Conservation (phyloP, 1,140 invertebrate genomes). For the Whitmania pigra region DNA sequence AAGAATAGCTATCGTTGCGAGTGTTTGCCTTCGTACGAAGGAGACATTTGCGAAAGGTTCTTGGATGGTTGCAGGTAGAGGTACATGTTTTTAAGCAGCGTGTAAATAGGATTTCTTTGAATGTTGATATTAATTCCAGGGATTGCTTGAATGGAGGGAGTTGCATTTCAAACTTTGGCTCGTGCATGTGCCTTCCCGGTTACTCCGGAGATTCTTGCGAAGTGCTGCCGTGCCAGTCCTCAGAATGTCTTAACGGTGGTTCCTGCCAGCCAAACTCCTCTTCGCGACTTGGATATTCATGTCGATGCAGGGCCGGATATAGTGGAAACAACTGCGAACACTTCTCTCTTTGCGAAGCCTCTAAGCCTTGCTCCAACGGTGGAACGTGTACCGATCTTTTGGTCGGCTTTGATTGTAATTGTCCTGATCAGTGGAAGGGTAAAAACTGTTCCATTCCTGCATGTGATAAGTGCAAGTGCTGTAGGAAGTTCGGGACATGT, state of each 20-base stretch:
- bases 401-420: conserved; percentile 37
- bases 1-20: conserved; percentile 47
- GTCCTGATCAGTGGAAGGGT: conserved; percentile 49
- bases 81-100: too few relatives aligned
- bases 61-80: conserved; percentile 30
- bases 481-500: too few relatives aligned
- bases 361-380: conserved; percentile 50
- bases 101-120: too few relatives aligned
- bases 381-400: conserved; percentile 52
- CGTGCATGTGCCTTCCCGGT: conserved; percentile 45
- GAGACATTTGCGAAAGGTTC: neutral
- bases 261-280: neutral
- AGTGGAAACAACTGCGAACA: conserved; percentile 21
- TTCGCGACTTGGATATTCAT: neutral
- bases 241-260: neutral
- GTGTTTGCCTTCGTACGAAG: conserved; percentile 47
- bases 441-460: too few relatives aligned
- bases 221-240: neutral
- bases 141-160: too few relatives aligned
- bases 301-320: conserved; percentile 21
- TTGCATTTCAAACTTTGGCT: too few relatives aligned
- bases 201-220: conserved; percentile 59
- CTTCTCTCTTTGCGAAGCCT: conserved; percentile 20
- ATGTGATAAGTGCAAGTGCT: too few relatives aligned
- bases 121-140: too few relatives aligned